Conservation (phyloP, 1,140 invertebrate genomes). For the Dendrolimus punctatus region DNA sequence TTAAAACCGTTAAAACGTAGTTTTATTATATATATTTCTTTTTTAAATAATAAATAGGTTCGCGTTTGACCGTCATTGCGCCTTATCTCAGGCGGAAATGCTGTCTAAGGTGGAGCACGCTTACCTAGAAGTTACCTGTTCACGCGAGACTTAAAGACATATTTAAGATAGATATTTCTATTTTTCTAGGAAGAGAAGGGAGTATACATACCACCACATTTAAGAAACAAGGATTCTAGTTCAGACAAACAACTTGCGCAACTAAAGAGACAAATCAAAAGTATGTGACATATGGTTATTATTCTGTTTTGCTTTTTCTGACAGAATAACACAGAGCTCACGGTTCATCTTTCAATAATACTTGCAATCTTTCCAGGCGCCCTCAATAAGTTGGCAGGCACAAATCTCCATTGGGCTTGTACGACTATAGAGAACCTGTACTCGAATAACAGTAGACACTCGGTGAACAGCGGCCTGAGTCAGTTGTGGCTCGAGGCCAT, state of each 20-base stretch:
- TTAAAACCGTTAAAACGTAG: no score
- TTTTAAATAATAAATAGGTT: no score
- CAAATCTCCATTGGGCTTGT: conserved; percentile 89
- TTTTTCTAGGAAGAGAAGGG: conserved; percentile 63
- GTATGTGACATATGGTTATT: conserved; percentile 36
- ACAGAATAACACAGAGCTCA: no score
- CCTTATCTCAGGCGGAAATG: no score
- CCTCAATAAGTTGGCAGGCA: conserved; percentile 90
- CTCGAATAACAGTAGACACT: conserved; percentile 82
- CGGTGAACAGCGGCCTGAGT: conserved; percentile 86
- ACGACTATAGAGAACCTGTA: conserved; percentile 82
- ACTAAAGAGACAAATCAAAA: conserved; percentile 87
- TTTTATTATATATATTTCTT: no score
- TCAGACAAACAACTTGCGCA: conserved; percentile 75
- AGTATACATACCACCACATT: conserved; percentile 89
- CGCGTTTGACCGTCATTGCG: no score
- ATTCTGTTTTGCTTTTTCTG: no score
- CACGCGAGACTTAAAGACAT: no score
- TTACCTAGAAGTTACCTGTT: no score
- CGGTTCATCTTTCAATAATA: no score
- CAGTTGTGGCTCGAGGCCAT: conserved; percentile 80
- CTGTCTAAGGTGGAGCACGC: no score
- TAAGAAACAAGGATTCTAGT: conserved; percentile 72
- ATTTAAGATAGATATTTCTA: no score
- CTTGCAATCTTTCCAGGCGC: conserved; percentile 69